A percentile compares a stretch with the other conserved stretches of the same genome.
Evolutionary conservation across 2,888 invertebrate genomes (phyloP).

Genomic region (Ischnura elegans): DNA sequence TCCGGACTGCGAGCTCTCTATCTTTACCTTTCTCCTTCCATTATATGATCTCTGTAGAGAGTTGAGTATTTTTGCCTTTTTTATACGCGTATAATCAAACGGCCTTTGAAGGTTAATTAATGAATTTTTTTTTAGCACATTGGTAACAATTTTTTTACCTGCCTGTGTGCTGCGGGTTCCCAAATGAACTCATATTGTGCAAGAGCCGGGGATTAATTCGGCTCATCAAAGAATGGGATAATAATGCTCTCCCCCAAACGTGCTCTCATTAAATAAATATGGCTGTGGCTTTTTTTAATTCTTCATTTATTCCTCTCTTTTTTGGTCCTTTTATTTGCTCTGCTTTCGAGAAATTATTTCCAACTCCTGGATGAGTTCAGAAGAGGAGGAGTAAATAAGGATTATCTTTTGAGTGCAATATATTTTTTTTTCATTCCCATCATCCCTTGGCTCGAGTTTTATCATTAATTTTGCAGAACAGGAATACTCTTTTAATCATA

Average conservation of each 20-base stretch:
- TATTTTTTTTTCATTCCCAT: constrained; percentile 16
- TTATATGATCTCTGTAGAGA: not conserved
- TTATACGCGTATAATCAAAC: not conserved
- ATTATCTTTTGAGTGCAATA: constrained; percentile 32
- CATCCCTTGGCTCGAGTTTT: not conserved
- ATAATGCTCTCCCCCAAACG: not conserved
- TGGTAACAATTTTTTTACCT: constrained; percentile 74
- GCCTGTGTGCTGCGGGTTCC: constrained; percentile 73
- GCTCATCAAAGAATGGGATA: constrained; percentile 23
- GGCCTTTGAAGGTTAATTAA: constrained; percentile 25
- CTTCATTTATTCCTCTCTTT: not conserved
- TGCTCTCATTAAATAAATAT: constrained; percentile 22
- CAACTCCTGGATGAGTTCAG: not conserved
- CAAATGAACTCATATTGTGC: not conserved
- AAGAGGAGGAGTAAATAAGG: not conserved
- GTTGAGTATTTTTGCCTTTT: not conserved
- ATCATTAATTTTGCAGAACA: not conserved
- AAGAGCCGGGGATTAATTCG: not conserved
- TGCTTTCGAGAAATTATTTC: not conserved
- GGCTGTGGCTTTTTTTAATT: constrained; percentile 1
- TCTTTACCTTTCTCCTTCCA: not conserved
- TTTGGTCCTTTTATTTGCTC: not conserved
- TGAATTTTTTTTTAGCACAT: constrained; percentile 68
- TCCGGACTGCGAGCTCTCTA: not conserved
- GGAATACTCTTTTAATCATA: not conserved